phyloP scores from a whole-genome alignment of 2,113 vertebrate genomes.

The Oenanthe melanoleuca region DNA sequence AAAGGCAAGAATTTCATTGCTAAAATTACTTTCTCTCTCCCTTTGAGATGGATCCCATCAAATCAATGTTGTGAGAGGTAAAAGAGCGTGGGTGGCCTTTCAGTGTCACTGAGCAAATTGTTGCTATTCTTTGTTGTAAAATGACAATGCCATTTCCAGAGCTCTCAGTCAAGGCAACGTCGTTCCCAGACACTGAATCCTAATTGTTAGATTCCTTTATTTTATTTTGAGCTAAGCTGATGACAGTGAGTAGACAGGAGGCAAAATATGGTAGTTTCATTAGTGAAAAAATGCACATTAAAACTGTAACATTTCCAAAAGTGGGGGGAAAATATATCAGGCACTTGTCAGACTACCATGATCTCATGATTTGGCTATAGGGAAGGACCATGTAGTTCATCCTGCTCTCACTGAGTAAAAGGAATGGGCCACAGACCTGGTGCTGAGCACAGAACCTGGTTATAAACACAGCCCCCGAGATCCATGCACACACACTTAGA shows the following conservation, averaged over 20 bases:
- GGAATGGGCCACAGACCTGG: neutral
- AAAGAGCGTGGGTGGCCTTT: slow-evolving; percentile 16
- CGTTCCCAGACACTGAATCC: neutral
- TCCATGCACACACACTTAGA: rapidly evolving
- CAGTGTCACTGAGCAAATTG: slow-evolving; percentile 25
- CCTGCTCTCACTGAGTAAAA: neutral
- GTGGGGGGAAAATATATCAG: neutral
- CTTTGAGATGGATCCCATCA: slow-evolving; percentile 27
- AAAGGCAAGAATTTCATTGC: slow-evolving; percentile 30
- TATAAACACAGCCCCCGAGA: rapidly evolving
- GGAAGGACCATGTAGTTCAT: neutral
- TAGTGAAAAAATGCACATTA: neutral
- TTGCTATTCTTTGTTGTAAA: slow-evolving; percentile 19
- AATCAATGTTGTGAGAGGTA: slow-evolving; percentile 32
- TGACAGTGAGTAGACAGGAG: neutral
- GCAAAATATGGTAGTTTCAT: neutral
- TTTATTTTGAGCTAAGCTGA: neutral
- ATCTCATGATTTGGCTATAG: neutral
- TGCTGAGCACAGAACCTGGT: rapidly evolving
- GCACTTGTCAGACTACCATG: neutral
- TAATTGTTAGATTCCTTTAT: neutral
- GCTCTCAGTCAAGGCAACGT: neutral
- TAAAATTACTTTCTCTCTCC: slow-evolving; percentile 21
- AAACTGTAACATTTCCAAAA: neutral
- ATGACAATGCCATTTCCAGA: slow-evolving; percentile 3